Conservation (phyloP, 2,888 invertebrate species). For the Tenthredo livida region DNA sequence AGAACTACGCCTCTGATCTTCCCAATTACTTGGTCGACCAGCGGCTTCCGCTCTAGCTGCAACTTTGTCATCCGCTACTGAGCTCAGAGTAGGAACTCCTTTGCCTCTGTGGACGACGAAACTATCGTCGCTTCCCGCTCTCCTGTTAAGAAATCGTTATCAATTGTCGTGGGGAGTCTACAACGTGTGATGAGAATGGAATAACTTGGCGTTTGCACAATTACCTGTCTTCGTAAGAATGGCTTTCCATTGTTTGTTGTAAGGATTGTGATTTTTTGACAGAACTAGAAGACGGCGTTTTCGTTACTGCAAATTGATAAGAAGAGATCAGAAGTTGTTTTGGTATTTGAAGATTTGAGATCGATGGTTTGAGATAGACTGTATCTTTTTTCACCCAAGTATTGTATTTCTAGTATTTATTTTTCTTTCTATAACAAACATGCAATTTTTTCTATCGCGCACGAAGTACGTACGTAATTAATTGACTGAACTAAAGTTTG, state of each 20-base stretch:
- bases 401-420: neutral
- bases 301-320: constrained; percentile 72
- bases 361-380: neutral
- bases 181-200: neutral
- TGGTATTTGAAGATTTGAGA: neutral
- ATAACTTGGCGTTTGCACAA: neutral
- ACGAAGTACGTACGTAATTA: constrained; percentile 53
- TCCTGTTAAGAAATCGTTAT: constrained; percentile 61
- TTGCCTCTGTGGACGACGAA: constrained; percentile 91
- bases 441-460: neutral
- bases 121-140: constrained; percentile 82
- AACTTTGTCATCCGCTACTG: constrained; percentile 84
- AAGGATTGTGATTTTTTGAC: constrained; percentile 77
- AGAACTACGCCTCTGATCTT: constrained; percentile 85
- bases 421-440: neutral
- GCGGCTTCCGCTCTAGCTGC: constrained; percentile 82
- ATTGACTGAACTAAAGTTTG: constrained; percentile 17
- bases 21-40: constrained; percentile 93
- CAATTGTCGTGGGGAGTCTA: neutral
- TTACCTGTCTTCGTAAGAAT: constrained; percentile 75
- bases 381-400: neutral
- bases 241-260: constrained; percentile 75
- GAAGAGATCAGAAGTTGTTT: neutral
- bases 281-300: constrained; percentile 71
- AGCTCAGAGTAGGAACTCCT: constrained; percentile 89